Evolutionary conservation across 2,888 invertebrate species (phyloP).

Genomic region (Leuctra nigra): DNA sequence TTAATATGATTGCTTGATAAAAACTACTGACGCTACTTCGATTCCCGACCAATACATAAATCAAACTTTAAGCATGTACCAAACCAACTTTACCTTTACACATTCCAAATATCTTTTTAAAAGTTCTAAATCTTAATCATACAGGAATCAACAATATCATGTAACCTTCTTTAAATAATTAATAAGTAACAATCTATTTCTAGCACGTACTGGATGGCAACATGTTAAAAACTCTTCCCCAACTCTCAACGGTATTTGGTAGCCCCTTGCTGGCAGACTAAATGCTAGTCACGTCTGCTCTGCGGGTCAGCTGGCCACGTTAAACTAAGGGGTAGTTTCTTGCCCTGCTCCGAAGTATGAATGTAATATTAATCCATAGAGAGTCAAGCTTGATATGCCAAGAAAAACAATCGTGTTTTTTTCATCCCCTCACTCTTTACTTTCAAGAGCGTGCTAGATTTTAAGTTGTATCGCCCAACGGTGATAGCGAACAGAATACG

Average conservation of each 20-base stretch:
- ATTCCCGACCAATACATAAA: no score
- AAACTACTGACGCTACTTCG: no score
- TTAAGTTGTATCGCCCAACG: conserved; percentile 15
- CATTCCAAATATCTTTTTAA: no score
- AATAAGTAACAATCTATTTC: neutral
- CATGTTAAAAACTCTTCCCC: conserved; percentile 13
- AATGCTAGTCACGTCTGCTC: conserved; percentile 14
- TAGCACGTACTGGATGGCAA: neutral
- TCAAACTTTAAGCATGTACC: no score
- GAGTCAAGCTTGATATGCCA: conserved; percentile 1
- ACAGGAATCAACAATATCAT: no score
- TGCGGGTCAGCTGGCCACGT: conserved; percentile 12
- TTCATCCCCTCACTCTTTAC: no score
- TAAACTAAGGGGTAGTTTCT: conserved; percentile 15
- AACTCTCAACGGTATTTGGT: neutral
- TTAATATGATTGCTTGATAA: no score
- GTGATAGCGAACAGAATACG: conserved; percentile 7
- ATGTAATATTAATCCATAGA: conserved; percentile 18
- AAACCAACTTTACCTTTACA: no score
- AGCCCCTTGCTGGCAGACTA: neutral
- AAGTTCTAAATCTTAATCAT: no score
- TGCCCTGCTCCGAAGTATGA: conserved; percentile 6
- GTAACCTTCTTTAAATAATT: conserved; percentile 9
- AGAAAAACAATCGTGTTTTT: conserved; percentile 15
- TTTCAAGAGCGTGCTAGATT: neutral